Evolutionary conservation across 2,113 vertebrate genomes (phyloP).

Genomic region (Ictidomys tridecemlineatus): DNA sequence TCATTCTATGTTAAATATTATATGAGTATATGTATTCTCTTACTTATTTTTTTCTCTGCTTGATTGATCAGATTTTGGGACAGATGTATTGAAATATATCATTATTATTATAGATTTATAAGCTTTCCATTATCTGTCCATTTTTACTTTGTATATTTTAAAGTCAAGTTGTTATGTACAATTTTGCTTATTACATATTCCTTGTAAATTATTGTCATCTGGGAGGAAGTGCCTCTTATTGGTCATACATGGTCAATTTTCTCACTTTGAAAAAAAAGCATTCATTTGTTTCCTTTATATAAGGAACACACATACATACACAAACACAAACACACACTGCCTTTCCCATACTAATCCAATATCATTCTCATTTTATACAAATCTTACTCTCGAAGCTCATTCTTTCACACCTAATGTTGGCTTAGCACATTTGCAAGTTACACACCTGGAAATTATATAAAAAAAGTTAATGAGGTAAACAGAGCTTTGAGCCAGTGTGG

Average conservation of each 20-base stretch:
- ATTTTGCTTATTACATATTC: background rate
- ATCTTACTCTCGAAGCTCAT: background rate
- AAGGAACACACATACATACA: background rate
- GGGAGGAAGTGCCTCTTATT: slow-evolving; percentile 1
- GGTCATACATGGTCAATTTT: background rate
- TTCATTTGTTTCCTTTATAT: background rate
- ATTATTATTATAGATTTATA: background rate
- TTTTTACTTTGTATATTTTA: slow-evolving; percentile 17
- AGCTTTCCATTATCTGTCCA: background rate
- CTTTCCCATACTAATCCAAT: background rate
- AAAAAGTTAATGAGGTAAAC: background rate
- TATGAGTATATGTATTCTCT: background rate
- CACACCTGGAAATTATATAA: background rate
- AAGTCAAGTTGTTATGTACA: background rate
- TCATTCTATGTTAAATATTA: background rate
- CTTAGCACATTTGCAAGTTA: background rate
- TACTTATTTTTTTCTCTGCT: background rate
- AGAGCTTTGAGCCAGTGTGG: background rate
- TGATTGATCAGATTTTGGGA: background rate
- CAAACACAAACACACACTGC: background rate
- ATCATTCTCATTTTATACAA: background rate
- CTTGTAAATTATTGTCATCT: background rate
- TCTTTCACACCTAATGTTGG: background rate
- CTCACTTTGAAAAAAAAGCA: background rate
- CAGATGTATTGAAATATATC: background rate